These are phyloP conservation scores for Tillus elongatus DNA, from an alignment of 2,888 invertebrate species.

Conservation along the genomic window DNA sequence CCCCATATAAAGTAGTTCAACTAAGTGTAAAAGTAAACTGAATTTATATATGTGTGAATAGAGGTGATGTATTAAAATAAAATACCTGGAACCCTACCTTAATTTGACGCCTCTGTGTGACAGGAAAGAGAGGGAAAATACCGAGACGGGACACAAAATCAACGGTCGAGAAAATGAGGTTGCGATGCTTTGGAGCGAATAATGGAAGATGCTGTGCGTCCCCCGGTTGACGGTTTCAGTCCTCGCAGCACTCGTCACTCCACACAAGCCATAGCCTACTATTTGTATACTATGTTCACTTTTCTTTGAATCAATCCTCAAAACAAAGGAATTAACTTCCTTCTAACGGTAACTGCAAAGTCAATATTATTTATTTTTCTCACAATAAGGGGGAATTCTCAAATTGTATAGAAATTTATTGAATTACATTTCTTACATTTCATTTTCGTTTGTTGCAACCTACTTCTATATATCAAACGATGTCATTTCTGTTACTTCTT, in stretches of 20 bases:
- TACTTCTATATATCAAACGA: no score
- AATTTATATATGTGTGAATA: not conserved
- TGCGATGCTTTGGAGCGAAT: constrained; percentile 44
- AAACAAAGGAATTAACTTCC: constrained; percentile 21
- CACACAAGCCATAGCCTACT: constrained; percentile 16
- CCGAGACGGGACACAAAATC: constrained; percentile 40
- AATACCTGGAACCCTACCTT: not conserved
- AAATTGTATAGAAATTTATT: no score
- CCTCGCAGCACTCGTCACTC: not conserved
- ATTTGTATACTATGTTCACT: constrained; percentile 29
- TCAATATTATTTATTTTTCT: no score
- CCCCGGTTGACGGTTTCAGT: constrained; percentile 26
- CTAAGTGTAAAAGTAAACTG: no score
- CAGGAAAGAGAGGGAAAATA: constrained; percentile 30
- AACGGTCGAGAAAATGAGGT: constrained; percentile 53
- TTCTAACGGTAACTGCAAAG: no score
- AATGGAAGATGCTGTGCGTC: constrained; percentile 40
- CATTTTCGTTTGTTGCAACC: no score
- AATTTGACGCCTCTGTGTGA: constrained; percentile 20
- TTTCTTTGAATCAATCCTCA: constrained; percentile 27
- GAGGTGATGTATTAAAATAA: not conserved
- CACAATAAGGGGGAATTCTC: no score
- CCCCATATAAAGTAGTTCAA: no score
- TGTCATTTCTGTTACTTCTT: no score
- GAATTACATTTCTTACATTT: no score